phyloP scores from a whole-genome alignment of 2,113 vertebrate genomes.

The Trichomycterus rosablanca region DNA sequence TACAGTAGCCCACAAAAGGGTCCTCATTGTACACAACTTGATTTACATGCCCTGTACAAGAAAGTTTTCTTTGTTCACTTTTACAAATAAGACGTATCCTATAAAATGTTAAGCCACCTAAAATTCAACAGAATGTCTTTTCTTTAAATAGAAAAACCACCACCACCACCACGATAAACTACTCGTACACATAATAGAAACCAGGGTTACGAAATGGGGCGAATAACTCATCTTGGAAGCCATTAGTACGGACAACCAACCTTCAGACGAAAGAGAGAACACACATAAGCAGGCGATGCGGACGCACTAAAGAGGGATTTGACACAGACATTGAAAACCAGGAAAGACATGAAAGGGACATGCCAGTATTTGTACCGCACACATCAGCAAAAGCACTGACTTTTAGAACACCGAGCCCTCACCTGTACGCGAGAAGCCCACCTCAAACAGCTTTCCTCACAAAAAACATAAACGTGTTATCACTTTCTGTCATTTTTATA shows the following conservation, averaged over 20 bases:
- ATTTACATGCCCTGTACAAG: conserved; percentile 83
- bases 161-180: conserved; percentile 82
- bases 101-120: conserved; percentile 89
- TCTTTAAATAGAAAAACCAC: conserved; percentile 87
- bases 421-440: conserved; percentile 9
- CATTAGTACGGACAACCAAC: too few relatives aligned
- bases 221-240: too few relatives aligned
- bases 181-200: conserved; percentile 80
- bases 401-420: conserved; percentile 33
- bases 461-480: conserved; percentile 43
- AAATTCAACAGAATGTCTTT: conserved; percentile 85
- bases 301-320: conserved; percentile 20
- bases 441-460: conserved; percentile 20
- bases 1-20: conserved; percentile 70
- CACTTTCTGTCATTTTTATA: conserved; percentile 48
- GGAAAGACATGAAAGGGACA: conserved; percentile 58
- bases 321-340: conserved; percentile 47
- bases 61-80: conserved; percentile 64
- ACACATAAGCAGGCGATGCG: conserved; percentile 40
- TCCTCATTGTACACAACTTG: conserved; percentile 78
- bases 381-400: conserved; percentile 26
- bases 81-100: conserved; percentile 91
- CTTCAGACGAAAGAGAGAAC: too few relatives aligned
- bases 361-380: conserved; percentile 48
- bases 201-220: conserved; percentile 44